Evolutionary conservation across 2,113 vertebrate species (phyloP).

Genomic region (Heterochromis multidens): DNA sequence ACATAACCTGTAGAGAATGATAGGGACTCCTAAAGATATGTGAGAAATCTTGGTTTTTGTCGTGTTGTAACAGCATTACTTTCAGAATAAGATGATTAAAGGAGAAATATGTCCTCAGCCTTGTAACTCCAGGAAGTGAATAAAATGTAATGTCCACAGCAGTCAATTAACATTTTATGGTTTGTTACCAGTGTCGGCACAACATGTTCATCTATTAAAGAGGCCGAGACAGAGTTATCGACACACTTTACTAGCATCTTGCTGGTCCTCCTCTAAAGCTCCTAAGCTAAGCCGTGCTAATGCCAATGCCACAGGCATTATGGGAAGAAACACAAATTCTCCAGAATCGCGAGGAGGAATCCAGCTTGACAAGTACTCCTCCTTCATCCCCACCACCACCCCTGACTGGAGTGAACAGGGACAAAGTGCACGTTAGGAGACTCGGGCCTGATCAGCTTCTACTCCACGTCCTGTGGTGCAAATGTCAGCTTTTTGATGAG

Average conservation of each 20-base stretch:
- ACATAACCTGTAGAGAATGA: not conserved
- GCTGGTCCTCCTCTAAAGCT: conserved; percentile 22
- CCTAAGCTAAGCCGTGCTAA: conserved; percentile 27
- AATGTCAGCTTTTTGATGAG: conserved; percentile 49
- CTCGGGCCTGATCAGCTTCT: conserved; percentile 17
- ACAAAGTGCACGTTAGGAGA: not conserved
- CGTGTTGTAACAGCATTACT: not conserved
- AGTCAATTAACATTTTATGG: not conserved
- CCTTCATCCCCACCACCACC: not conserved
- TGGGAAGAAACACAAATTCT: conserved; percentile 20
- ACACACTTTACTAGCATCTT: conserved; percentile 15
- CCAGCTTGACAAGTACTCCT: conserved; percentile 13
- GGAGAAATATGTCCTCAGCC: not conserved
- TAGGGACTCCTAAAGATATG: not conserved
- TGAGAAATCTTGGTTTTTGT: not conserved
- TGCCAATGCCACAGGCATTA: conserved; percentile 19
- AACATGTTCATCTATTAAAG: conserved; percentile 2
- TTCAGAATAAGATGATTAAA: not conserved
- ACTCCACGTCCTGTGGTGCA: conserved; percentile 23
- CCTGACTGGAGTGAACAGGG: conserved; percentile 1
- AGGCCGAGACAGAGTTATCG: not conserved
- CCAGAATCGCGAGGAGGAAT: conserved; percentile 7
- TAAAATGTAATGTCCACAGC: not conserved
- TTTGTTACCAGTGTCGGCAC: not conserved
- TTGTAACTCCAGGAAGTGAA: not conserved